Base-by-base conservation (phyloP, 2,113 vertebrate genomes). In the Bubo bubo region DNA sequence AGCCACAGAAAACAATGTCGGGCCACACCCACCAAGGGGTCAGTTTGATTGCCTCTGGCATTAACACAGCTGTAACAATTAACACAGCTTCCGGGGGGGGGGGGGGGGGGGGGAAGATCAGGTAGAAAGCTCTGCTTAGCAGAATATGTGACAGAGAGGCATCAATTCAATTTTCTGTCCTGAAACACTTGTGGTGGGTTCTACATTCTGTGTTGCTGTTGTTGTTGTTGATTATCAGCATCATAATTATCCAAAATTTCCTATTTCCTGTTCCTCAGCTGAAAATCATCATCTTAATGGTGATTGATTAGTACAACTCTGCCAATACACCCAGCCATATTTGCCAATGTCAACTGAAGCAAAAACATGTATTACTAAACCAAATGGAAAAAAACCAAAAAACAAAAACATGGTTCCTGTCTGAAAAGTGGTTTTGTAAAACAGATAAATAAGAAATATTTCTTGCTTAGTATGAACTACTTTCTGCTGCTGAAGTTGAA, bases 1-100 rank as follows among this genome's bases (percentile, higher is more conserved):
- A 88, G 71, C 96, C 97, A 97, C 95, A 96, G 96, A 97, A 95
- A 92, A 96, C 55, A 97, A 94, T 88, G 87, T 23, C 12, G 11
- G 79, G 71, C 92, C 86, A 73, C 93, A 92, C 83, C 88, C 88
- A 91, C 64, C 60, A 67, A 70, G 43, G 55, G 62, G 86, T 88
- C 77, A 93, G 73, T 76, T 70, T 67, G 81, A 35, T 26, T 52
- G 35, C 90, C 79, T 95, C 83, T n/a, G 45, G 80, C 85, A 35
- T 41, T 63, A 79, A 55, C 28, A 76, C 37, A 85, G 37, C 66
- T 89, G 21, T 30, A 84, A 50, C 34, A 74, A 58, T 35, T 68
- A 76, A 86, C 8, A 70, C 17, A 49, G 45, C 27, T 35, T 62
- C 35, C 4, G 16, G 39, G n/a, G n/a, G n/a, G n/a, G n/a, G n/a